Conservation (phyloP, 2,113 vertebrate genomes). For the Platichthys flesus region DNA sequence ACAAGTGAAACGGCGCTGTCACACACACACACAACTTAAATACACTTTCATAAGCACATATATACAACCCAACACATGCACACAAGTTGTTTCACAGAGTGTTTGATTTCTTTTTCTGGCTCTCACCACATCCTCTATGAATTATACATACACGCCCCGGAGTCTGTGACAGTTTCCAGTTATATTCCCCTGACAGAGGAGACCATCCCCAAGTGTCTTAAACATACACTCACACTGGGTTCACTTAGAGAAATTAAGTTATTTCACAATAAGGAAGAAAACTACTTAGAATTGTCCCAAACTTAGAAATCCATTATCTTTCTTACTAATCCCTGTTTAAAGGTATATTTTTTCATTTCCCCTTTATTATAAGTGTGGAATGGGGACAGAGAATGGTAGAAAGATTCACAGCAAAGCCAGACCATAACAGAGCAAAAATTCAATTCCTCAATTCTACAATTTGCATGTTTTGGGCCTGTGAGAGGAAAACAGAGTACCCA, state of each 20-base stretch:
- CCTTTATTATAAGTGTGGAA: no score
- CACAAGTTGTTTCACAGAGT: conserved; percentile 26
- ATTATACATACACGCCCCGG: conserved; percentile 57
- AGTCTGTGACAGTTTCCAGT: conserved; percentile 46
- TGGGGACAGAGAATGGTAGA: no score
- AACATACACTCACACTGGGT: not conserved
- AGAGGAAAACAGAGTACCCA: no score
- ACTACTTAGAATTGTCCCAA: not conserved
- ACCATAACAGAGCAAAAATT: no score
- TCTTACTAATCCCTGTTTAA: no score
- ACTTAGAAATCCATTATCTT: not conserved
- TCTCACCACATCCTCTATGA: conserved; percentile 40
- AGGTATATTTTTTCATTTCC: no score
- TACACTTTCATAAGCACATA: not conserved
- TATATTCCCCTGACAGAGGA: conserved; percentile 31
- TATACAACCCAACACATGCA: conserved; percentile 7
- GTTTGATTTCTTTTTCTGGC: conserved; percentile 43
- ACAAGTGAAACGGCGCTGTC: conserved; percentile 17
- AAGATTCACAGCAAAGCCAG: no score
- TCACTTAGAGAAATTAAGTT: not conserved
- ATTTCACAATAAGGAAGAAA: conserved; percentile 21
- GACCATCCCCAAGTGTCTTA: conserved; percentile 26
- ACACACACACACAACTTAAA: conserved; percentile 7
- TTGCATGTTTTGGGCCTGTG: no score
- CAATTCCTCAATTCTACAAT: no score